Evolutionary conservation across 2,888 invertebrate genomes (phyloP), one percentile per base, ranked within the genome.

Genomic region (Drosophila differens): DNA sequence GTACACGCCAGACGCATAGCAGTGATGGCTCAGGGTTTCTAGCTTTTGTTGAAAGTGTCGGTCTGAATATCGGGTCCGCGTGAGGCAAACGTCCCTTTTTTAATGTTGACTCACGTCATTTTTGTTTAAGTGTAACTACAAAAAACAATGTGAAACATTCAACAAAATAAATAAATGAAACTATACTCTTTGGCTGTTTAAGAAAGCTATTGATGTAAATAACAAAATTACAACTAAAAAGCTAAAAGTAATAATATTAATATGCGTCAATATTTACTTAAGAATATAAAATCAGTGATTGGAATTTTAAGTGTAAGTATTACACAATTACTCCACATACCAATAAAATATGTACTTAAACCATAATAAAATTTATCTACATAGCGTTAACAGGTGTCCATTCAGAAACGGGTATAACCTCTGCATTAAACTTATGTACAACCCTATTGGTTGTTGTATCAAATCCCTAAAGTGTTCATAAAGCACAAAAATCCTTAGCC

Each of bases 1-100:
- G 92, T 90, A 89, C 82, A 76, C 52, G 60, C 61, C 68, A 52
- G 63, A 62, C 51, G 57, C 63, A 63, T 53, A 51, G 62, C 37
- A 60, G 64, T 69, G 35, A 41, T 58, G 60, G 47, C 32, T 37
- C 54, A 37, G 25, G 30, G 41, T 33, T 51, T 69, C 32, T 41
- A 49, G 39, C 25, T 66, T 61, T 80, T 76, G 55, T 73, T 67
- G 28, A 59, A 39, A 65, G 25, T 65, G 52, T 37, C 66, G 69
- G 47, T 66, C 22, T 64, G 25, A 67, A 58, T 58, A 47, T 60
- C 75, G 71, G 49, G 65, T 51, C 30, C 62, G 71, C 61, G 65
- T 66, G 14, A 44, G 66, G 33, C 32, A 44, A 64, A 33, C 60
- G 14, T 7, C 54, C 32, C 28, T 52, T 76, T 76, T 76, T 66